A percentile compares a stretch with the other conserved stretches of the same genome.
Conservation (phyloP, 2,888 invertebrate species). For the Yponomeuta sedellus region DNA sequence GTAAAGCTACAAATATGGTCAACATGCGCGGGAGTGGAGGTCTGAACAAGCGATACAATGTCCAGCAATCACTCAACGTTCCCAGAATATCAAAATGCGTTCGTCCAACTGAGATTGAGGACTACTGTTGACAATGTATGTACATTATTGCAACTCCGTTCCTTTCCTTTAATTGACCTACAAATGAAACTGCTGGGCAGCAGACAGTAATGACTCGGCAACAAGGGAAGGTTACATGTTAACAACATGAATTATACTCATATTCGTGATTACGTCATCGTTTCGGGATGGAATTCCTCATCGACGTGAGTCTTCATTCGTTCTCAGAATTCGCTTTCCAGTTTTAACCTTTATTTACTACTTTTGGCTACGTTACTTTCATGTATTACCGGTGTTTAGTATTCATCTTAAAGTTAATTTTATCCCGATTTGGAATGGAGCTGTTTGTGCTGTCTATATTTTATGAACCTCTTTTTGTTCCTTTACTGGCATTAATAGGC, state of each 20-base stretch:
- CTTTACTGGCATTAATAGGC: not conserved
- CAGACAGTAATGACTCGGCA: not conserved
- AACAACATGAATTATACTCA: not conserved
- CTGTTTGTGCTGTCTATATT: no score
- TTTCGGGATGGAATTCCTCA: not conserved
- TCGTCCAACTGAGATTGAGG: no score
- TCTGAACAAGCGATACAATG: not conserved
- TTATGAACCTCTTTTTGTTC: not conserved
- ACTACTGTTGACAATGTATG: no score
- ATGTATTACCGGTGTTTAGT: no score
- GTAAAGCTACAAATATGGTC: slow-evolving; percentile 44
- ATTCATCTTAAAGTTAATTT: no score
- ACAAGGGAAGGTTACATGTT: not conserved
- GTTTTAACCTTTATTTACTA: no score
- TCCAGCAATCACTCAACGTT: not conserved
- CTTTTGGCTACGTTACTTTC: no score
- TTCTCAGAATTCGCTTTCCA: not conserved
- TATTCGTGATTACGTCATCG: not conserved
- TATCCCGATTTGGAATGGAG: no score
- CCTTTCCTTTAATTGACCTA: not conserved
- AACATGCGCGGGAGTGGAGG: slow-evolving; percentile 29
- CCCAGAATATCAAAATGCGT: not conserved
- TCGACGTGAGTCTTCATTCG: not conserved
- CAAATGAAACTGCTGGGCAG: not conserved
- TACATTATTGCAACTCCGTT: no score